Base-by-base conservation (phyloP, 1,140 invertebrate species). In the Drosophila nannoptera region DNA sequence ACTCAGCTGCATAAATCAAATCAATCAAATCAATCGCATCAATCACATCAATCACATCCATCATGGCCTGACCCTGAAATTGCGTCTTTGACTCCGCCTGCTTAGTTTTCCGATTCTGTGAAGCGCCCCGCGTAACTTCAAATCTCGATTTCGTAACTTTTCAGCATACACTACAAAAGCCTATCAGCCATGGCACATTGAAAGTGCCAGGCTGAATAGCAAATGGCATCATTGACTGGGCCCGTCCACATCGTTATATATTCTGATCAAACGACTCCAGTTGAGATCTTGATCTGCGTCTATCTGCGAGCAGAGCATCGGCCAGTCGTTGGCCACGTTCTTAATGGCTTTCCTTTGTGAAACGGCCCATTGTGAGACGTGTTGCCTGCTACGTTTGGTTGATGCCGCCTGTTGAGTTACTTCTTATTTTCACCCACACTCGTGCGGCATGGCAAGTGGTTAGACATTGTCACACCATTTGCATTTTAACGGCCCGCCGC, bases 121-220 rank as follows among this genome's bases (percentile, higher is more conserved):
- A 49, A 56, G 45, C 33, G 9, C 38, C 31, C 16, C 3, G 32
- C 43, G 12, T 31, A 55, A 11, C 43, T 22, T 50, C 35, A 75
- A 69, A 78, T 84, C 77, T 80, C 69, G 81, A 74, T 86, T 86
- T 86, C 77, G 81, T 86, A 86, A 83, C 80, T 84, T 76, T 80
- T 63, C 65, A 59, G 9, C 38, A 64, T 54, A 42, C 40, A 5
- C 38, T 55, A 29, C 16, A 16, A 8, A 5, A 4, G 8, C 8
- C 22, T 22, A 22, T 5, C 32, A 5, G 9, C 43, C 2, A 45
- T 29, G 31, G 54, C 16, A 45, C 14, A 43, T 43, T 12, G 40
- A 12, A n/a, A 43, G 1, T 43, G 40, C 40, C 4, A 42, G 11
- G 11, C 11, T n/a, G 11, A 12, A 12, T n/a, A 5, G n/a, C n/a